phyloP scores from a whole-genome alignment of 2,113 vertebrate species.

The Callorhinus ursinus region DNA sequence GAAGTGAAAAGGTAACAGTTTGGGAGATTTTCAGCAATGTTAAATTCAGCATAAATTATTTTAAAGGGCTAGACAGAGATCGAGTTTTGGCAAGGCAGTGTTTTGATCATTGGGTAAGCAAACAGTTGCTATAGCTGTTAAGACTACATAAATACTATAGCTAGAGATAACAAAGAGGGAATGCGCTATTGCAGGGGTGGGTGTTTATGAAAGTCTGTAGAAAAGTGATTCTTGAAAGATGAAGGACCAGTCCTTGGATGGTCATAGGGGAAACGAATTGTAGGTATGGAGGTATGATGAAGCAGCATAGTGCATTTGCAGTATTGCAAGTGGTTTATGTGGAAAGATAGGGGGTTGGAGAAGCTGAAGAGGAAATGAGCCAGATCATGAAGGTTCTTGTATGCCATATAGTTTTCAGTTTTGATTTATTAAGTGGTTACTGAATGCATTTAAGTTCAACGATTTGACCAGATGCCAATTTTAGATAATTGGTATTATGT shows the following conservation, averaged over 20 bases:
- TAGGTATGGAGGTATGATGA: background rate
- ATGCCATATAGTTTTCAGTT: background rate
- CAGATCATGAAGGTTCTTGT: background rate
- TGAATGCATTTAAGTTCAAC: background rate
- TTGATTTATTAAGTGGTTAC: background rate
- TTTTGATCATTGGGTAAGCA: background rate
- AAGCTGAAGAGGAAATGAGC: background rate
- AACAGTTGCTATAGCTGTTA: background rate
- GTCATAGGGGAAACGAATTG: background rate
- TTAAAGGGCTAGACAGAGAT: constrained; percentile 19
- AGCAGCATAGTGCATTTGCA: background rate
- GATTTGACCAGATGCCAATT: background rate
- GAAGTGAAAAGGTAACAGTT: constrained; percentile 7
- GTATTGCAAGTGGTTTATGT: background rate
- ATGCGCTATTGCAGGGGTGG: background rate
- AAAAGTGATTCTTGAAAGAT: background rate
- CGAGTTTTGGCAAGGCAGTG: constrained; percentile 29
- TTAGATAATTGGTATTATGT: background rate
- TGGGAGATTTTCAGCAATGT: constrained; percentile 6
- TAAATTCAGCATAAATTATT: constrained; percentile 48
- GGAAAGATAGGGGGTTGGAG: background rate
- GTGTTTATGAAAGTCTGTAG: background rate
- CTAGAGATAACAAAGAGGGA: background rate
- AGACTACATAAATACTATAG: background rate
- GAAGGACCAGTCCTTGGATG: background rate